Percentiles rank a stretch among this genome's conserved stretches.
Evolutionary conservation across 2,888 invertebrate genomes (phyloP).

Genomic region (Zaprionus obscuricornis): DNA sequence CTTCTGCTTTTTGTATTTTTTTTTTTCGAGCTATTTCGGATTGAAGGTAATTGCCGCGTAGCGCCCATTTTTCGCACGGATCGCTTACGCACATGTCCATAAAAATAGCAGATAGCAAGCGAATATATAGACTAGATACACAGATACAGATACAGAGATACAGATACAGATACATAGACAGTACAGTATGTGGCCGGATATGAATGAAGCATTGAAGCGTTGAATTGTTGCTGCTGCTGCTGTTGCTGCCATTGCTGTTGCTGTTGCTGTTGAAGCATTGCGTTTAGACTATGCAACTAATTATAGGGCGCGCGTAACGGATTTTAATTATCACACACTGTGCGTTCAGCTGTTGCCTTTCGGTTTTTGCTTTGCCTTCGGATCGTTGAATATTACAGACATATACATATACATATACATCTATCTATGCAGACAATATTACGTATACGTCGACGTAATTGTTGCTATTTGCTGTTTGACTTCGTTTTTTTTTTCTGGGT

Average conservation of each 20-base stretch:
- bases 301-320: slow-evolving; percentile 76
- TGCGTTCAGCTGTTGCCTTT: slow-evolving; percentile 68
- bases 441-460: slow-evolving; percentile 42
- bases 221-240: neutral
- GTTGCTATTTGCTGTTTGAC: slow-evolving; percentile 33
- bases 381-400: slow-evolving; percentile 2
- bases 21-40: slow-evolving; percentile 68
- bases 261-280: slow-evolving; percentile 12
- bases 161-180: too few relatives aligned
- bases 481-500: slow-evolving; percentile 45
- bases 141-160: slow-evolving; percentile 6
- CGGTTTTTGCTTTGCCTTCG: neutral
- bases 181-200: slow-evolving; percentile 48
- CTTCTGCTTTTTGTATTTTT: too few relatives aligned
- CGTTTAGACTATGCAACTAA: slow-evolving; percentile 59
- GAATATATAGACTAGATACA: slow-evolving; percentile 23
- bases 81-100: slow-evolving; percentile 77
- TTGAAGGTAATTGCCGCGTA: slow-evolving; percentile 80
- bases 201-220: slow-evolving; percentile 26
- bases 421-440: slow-evolving; percentile 13
- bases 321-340: slow-evolving; percentile 70
- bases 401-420: slow-evolving; percentile 6
- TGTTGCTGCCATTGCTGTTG: slow-evolving; percentile 21
- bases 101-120: slow-evolving; percentile 59
- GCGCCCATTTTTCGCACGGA: slow-evolving; percentile 82